A percentile compares a stretch with the other conserved stretches of the same genome.
These are phyloP conservation scores for Ommatoiulus sabulosus DNA, from an alignment of 2,888 invertebrate genomes.

Conservation along the genomic window DNA sequence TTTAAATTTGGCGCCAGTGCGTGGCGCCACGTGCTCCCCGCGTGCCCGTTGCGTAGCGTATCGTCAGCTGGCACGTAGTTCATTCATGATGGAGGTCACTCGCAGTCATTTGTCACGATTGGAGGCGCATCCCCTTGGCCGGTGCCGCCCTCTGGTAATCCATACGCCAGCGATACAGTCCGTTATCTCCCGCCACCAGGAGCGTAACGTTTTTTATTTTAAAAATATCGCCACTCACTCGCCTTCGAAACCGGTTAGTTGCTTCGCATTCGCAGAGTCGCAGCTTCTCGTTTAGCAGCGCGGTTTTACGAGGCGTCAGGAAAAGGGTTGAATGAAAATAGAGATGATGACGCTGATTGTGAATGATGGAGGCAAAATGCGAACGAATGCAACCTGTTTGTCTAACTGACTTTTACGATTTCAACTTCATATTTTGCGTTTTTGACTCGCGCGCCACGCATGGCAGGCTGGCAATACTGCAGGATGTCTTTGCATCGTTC, in stretches of 20 bases:
- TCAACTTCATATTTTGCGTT: neutral
- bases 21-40: neutral
- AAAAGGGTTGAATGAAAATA: slow-evolving; percentile 6
- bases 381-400: neutral
- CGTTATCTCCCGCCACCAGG: slow-evolving; percentile 22
- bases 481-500: no score
- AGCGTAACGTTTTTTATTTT: neutral
- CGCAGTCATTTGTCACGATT: slow-evolving; percentile 1
- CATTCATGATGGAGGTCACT: slow-evolving; percentile 21
- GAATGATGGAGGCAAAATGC: neutral
- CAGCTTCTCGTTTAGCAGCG: neutral
- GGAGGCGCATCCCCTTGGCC: neutral
- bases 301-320: neutral
- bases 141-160: slow-evolving; percentile 34
- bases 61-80: slow-evolving; percentile 28
- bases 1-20: neutral
- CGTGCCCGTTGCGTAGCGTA: neutral
- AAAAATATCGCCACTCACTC: neutral
- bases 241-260: neutral
- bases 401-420: neutral
- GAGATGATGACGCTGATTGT: neutral
- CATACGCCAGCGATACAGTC: neutral
- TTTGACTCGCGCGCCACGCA: neutral
- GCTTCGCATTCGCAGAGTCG: neutral
- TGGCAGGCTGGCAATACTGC: no score